Evolutionary conservation across 2,113 vertebrate species (phyloP).

Genomic region (Sitta europaea): DNA sequence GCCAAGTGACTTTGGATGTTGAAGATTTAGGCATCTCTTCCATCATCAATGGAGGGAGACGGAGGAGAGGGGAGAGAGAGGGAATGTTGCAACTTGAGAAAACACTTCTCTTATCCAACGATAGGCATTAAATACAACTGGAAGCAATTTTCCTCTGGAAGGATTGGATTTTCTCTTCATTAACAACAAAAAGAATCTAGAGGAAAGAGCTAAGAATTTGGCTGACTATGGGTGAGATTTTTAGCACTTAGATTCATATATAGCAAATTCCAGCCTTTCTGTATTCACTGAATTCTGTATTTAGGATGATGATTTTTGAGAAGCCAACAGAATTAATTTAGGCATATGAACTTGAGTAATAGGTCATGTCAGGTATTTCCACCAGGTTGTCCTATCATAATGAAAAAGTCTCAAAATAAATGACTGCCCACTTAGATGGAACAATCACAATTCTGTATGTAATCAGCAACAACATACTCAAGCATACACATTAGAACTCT

Average conservation of each 20-base stretch:
- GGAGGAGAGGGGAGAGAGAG: background rate
- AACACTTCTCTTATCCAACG: background rate
- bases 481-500: background rate
- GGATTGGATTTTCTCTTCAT: background rate
- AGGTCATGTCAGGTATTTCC: background rate
- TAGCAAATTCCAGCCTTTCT: background rate
- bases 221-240: background rate
- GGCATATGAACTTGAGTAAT: background rate
- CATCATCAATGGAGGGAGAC: background rate
- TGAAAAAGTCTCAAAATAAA: background rate
- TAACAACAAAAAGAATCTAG: background rate
- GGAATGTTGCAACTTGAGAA: background rate
- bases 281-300: background rate
- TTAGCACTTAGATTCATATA: background rate
- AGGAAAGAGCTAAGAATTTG: background rate
- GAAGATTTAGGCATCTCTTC: background rate
- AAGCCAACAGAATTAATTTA: background rate
- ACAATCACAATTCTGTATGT: background rate
- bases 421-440: background rate
- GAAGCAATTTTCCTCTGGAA: background rate
- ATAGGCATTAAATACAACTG: background rate
- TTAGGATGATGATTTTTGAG: background rate
- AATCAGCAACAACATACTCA: background rate
- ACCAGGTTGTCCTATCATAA: background rate
- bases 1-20: background rate